Evolutionary conservation across 2,888 invertebrate genomes (phyloP).

Genomic region (Sisyra nigra): DNA sequence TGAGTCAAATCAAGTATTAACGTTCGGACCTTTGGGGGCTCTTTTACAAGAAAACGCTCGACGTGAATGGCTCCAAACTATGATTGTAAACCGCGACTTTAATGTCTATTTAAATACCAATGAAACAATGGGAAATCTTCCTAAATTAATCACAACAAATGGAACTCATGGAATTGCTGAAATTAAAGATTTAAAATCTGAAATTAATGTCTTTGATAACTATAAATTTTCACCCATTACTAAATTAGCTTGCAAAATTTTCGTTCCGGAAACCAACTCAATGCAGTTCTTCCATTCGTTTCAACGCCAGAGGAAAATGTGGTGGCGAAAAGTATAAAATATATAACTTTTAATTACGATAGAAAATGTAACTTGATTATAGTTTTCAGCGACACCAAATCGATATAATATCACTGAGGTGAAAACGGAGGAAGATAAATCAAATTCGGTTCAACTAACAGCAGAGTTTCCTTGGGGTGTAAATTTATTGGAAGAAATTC

Average conservation of each 20-base stretch:
- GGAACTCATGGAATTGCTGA: constrained; percentile 18
- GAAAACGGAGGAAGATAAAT: constrained; percentile 27
- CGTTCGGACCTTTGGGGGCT: constrained; percentile 31
- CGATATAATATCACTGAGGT: constrained; percentile 46
- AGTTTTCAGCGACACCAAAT: constrained; percentile 57
- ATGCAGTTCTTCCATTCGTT: constrained; percentile 55
- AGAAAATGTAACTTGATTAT: too few species aligned
- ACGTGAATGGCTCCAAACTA: constrained; percentile 34
- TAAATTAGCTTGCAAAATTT: constrained; percentile 26
- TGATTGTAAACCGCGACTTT: constrained; percentile 29
- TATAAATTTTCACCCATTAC: constrained; percentile 9
- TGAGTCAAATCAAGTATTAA: constrained; percentile 10
- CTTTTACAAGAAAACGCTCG: constrained; percentile 36
- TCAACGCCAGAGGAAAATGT: constrained; percentile 61
- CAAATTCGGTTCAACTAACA: constrained; percentile 39
- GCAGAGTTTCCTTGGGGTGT: constrained; percentile 46
- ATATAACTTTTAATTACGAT: constrained; percentile 9
- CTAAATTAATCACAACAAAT: constrained; percentile 28
- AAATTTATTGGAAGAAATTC: constrained; percentile 45
- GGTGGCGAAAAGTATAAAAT: constrained; percentile 63
- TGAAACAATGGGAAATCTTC: constrained; percentile 13
- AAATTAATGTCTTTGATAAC: background rate
- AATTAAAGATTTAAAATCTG: constrained; percentile 1
- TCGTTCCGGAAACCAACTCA: constrained; percentile 30
- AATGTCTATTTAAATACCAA: constrained; percentile 27